Evolutionary conservation across 1,140 invertebrate species (phyloP).

Genomic region (Periplaneta americana): DNA sequence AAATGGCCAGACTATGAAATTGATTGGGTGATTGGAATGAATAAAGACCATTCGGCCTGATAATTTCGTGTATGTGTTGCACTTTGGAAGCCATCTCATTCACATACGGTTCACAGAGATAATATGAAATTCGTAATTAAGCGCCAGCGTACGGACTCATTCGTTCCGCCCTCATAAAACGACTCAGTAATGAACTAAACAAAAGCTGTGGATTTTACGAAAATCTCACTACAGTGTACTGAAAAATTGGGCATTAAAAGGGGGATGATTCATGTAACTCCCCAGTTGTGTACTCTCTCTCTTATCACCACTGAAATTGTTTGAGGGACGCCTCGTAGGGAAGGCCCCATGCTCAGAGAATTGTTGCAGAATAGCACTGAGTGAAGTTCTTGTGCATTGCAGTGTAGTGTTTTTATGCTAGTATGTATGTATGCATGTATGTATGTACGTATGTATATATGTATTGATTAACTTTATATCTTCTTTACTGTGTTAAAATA

Average conservation of each 20-base stretch:
- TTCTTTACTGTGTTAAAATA: too few species aligned
- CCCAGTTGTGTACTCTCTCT: too few species aligned
- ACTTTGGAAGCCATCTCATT: background rate
- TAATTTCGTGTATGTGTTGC: background rate
- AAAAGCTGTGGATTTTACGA: background rate
- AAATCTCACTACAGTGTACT: background rate
- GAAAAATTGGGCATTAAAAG: background rate
- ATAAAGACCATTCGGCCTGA: background rate
- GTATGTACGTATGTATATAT: too few species aligned
- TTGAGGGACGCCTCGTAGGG: too few species aligned
- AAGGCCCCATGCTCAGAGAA: too few species aligned
- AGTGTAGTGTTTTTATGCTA: too few species aligned
- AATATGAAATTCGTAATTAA: background rate
- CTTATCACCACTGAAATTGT: too few species aligned
- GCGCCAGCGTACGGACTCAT: background rate
- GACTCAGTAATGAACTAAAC: background rate
- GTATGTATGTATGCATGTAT: too few species aligned
- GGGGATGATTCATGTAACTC: background rate
- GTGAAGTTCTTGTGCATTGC: too few species aligned
- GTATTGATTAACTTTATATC: too few species aligned
- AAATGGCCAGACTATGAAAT: background rate
- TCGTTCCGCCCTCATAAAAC: background rate
- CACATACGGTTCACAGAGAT: background rate
- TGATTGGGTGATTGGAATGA: background rate
- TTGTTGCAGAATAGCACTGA: too few species aligned